Conservation (phyloP, 2,888 invertebrate genomes). For the Taenaris catops region DNA sequence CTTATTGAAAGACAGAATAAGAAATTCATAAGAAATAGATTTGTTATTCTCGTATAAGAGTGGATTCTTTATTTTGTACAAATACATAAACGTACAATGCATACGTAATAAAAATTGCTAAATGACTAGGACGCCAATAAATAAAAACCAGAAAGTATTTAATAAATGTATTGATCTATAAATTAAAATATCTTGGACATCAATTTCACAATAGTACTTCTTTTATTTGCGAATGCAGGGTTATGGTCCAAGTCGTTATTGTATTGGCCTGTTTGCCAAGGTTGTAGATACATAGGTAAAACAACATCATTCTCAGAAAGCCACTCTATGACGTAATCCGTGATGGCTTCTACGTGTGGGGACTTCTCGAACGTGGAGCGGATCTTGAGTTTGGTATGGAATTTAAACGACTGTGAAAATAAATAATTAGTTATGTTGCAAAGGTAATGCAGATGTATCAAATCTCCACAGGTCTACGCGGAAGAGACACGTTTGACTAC, state of each 20-base stretch:
- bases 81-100: too few species aligned
- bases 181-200: conserved; percentile 31
- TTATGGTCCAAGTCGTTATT: conserved; percentile 33
- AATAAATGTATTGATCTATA: too few species aligned
- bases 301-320: conserved; percentile 48
- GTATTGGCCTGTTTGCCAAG: conserved; percentile 32
- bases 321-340: conserved; percentile 59
- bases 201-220: conserved; percentile 28
- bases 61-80: too few species aligned
- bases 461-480: too few species aligned
- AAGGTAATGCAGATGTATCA: too few species aligned
- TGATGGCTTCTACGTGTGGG: conserved; percentile 50
- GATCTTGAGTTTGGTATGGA: conserved; percentile 29
- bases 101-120: too few species aligned
- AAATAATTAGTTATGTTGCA: neutral
- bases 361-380: conserved; percentile 48
- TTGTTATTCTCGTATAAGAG: too few species aligned
- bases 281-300: conserved; percentile 56
- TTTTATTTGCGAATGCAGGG: conserved; percentile 34
- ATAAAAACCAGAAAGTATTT: too few species aligned
- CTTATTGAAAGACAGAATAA: too few species aligned
- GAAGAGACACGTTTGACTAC: too few species aligned
- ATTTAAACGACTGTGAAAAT: conserved; percentile 30
- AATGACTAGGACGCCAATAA: too few species aligned
- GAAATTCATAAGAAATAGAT: too few species aligned